phyloP scores from a whole-genome alignment of 2,888 invertebrate genomes.

The Archips crataeganus region DNA sequence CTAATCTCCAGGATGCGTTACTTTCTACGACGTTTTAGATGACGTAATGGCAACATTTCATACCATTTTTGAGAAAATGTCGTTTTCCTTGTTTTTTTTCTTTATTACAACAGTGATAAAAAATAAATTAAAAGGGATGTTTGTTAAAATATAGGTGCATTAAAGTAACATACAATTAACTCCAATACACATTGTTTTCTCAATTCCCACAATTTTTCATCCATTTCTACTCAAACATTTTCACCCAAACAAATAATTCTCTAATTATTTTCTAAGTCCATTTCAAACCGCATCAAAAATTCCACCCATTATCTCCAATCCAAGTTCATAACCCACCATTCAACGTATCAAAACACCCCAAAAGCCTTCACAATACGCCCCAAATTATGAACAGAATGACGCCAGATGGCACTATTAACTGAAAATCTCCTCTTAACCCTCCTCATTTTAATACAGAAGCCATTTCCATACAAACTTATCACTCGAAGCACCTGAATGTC shows the following conservation, averaged over 20 bases:
- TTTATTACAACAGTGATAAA: too few relatives aligned
- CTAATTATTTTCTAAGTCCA: neutral
- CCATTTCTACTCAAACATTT: neutral
- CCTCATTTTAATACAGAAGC: constrained; percentile 55
- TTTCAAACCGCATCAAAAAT: neutral
- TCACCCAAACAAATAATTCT: neutral
- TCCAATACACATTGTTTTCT: too few relatives aligned
- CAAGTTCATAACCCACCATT: neutral
- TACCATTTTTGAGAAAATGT: too few relatives aligned
- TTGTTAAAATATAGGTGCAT: too few relatives aligned
- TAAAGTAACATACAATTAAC: too few relatives aligned
- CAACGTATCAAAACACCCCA: too few relatives aligned
- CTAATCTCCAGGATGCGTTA: too few relatives aligned
- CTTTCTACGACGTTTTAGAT: too few relatives aligned
- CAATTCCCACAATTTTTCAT: too few relatives aligned
- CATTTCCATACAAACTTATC: constrained; percentile 56
- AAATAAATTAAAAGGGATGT: too few relatives aligned
- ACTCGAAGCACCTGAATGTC: constrained; percentile 73
- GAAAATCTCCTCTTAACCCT: constrained; percentile 3
- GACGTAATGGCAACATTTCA: too few relatives aligned
- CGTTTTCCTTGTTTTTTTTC: too few relatives aligned
- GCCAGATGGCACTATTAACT: constrained; percentile 22
- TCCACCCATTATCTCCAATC: neutral
- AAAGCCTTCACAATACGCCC: neutral
- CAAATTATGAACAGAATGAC: constrained; percentile 14